Conservation (phyloP, 2,797 vertebrate genomes). For the Hemitrygon akajei region DNA sequence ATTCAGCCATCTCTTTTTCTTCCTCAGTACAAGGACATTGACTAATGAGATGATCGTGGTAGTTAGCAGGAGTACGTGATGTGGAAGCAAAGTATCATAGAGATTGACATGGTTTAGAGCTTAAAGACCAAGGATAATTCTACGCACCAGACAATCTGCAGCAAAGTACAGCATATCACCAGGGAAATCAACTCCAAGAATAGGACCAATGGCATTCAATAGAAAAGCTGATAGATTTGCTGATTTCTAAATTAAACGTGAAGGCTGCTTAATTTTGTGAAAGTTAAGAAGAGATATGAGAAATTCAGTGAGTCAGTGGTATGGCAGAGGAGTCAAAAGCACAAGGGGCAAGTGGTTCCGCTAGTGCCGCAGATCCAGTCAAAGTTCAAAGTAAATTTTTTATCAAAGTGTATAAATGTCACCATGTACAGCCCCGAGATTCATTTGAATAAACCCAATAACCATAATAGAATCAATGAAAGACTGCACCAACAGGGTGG, state of each 20-base stretch:
- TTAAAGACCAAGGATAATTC: neutral
- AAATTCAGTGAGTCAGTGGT: too few relatives aligned
- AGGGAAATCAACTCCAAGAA: neutral
- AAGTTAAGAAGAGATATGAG: too few relatives aligned
- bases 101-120: neutral
- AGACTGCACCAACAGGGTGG: too few relatives aligned
- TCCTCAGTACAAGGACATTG: neutral
- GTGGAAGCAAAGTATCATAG: neutral
- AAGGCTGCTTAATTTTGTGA: too few relatives aligned
- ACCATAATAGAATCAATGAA: too few relatives aligned
- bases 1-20: neutral
- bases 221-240: neutral
- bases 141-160: neutral
- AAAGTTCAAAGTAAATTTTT: too few relatives aligned
- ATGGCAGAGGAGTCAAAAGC: too few relatives aligned
- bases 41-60: neutral
- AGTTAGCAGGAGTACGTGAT: neutral
- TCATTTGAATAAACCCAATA: too few relatives aligned
- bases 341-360: too few relatives aligned
- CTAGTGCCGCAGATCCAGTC: too few relatives aligned
- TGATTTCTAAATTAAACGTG: neutral
- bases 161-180: neutral
- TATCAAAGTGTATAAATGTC: too few relatives aligned
- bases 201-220: neutral
- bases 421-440: too few relatives aligned